Conservation (phyloP, 2,113 vertebrate genomes). For the Paracanthobrama guichenoti region DNA sequence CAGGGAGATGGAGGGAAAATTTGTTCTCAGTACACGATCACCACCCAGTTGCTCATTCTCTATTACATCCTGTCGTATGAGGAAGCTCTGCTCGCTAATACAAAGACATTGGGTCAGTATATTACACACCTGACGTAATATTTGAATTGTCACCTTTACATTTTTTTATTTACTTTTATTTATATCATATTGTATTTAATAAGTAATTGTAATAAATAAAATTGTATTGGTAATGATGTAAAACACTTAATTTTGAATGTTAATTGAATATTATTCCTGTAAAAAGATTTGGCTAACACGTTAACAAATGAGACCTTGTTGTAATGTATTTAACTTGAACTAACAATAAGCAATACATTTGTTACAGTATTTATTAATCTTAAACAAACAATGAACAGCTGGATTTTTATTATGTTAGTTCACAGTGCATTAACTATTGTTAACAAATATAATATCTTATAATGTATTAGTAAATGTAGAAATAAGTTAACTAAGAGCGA, state of each 20-base stretch:
- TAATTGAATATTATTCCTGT: background rate
- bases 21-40: constrained; percentile 85
- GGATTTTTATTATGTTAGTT: too few species aligned
- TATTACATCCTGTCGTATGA: constrained; percentile 96
- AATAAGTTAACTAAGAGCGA: too few species aligned
- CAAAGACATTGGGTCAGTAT: constrained; percentile 88
- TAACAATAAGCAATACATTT: too few species aligned
- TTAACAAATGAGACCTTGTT: too few species aligned
- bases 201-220: background rate
- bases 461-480: too few species aligned
- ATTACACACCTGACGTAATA: background rate
- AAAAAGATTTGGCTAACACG: too few species aligned
- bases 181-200: background rate
- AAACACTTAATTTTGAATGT: background rate
- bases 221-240: background rate
- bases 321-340: too few species aligned
- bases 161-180: background rate
- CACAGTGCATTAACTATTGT: too few species aligned
- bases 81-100: constrained; percentile 92
- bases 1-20: constrained; percentile 79
- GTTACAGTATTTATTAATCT: too few species aligned
- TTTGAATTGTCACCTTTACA: too few species aligned
- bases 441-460: too few species aligned
- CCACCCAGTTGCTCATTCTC: constrained; percentile 91
- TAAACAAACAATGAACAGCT: too few species aligned